These are phyloP conservation scores for Euspilapteryx auroguttella DNA, from an alignment of 2,888 invertebrate genomes.

Conservation along the genomic window DNA sequence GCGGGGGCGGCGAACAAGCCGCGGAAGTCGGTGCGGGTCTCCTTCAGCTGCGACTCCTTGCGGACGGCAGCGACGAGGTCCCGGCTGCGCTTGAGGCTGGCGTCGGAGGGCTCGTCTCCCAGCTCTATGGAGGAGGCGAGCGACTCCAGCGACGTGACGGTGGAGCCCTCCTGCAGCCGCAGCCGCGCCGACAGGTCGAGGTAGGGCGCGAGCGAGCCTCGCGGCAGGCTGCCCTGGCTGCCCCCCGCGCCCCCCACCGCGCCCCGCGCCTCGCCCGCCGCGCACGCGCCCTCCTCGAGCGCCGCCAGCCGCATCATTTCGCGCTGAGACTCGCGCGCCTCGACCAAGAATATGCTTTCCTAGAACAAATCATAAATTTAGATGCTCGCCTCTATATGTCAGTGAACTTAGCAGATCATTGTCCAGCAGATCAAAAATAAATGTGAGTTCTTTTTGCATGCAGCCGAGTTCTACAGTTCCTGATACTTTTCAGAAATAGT, in stretches of 20 bases:
- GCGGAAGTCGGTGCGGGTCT: slow-evolving; percentile 23
- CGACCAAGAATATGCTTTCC: slow-evolving; percentile 83
- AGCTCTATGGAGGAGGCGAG: slow-evolving; percentile 37
- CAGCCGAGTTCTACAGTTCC: no score
- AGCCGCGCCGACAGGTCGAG: slow-evolving; percentile 25
- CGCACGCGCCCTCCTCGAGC: slow-evolving; percentile 15
- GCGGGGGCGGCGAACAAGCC: slow-evolving; percentile 31
- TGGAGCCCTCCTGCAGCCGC: slow-evolving; percentile 25
- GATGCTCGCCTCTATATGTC: no score
- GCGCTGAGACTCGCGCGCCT: slow-evolving; percentile 75
- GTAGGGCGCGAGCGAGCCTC: slow-evolving; percentile 13
- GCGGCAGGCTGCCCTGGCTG: slow-evolving; percentile 1
- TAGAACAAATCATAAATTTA: no score
- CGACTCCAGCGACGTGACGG: slow-evolving; percentile 62
- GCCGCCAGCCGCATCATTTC: slow-evolving; percentile 50
- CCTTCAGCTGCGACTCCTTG: slow-evolving; percentile 38
- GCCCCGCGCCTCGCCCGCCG: slow-evolving; percentile 9
- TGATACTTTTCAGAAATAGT: no score
- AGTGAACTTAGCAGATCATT: no score
- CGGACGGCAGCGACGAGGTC: slow-evolving; percentile 20
- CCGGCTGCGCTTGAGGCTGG: slow-evolving; percentile 23
- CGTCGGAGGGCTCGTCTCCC: slow-evolving; percentile 17
- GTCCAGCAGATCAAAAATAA: no score
- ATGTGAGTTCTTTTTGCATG: no score
- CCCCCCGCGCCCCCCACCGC: slow-evolving; percentile 10